Evolutionary conservation across 2,113 vertebrate species (phyloP), one percentile per base, ranked within the genome.

Genomic region (Phalacrocorax brasilianus): DNA sequence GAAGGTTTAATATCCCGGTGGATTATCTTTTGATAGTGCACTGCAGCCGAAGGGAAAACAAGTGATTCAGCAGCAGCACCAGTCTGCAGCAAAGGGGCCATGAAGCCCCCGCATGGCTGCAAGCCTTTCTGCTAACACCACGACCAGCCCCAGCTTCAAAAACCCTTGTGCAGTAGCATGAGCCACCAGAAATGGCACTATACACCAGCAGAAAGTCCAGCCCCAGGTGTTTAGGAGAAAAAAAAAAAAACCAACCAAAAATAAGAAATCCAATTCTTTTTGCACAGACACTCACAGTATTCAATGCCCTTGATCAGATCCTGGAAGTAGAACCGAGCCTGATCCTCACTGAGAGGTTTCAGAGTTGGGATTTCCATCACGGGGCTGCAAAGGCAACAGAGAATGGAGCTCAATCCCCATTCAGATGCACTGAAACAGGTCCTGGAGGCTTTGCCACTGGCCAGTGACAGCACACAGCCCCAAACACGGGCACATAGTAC

Each of bases 21-120:
- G 95, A 99, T 99, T 94, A 99, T 99, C 98, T 99, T 99, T 98
- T 99, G 99, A 91, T 99, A 99, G 97, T 99, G 99, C 87, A 99
- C 99, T 99, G 98, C 14, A 50, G 55, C 10, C 45, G 12, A 56
- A 79, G 49, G 45, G 16, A 44, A 6, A 81, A 14, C 12, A 18
- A 73, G 38, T 20, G 4, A 19, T 47, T 76, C 35, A 47, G 53
- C 82, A 52, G 66, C 76, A 56, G 67, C 38, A 11, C 12, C 4
- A 4, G 6, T 42, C 18, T 66, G 52, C 72, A 50, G 76, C 38
- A 27, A n/a, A 21, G 35, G 13, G 58, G 33, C 59, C 79, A 11
- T 0, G 0, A 66, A 56, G 40, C 10, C 40, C 59, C 12, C 0
- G 0, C 12, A 3, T 6, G 68, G 42, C 61, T 50, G 3, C 32